Conservation (phyloP, 2,888 invertebrate genomes). For the Papilio elwesi region DNA sequence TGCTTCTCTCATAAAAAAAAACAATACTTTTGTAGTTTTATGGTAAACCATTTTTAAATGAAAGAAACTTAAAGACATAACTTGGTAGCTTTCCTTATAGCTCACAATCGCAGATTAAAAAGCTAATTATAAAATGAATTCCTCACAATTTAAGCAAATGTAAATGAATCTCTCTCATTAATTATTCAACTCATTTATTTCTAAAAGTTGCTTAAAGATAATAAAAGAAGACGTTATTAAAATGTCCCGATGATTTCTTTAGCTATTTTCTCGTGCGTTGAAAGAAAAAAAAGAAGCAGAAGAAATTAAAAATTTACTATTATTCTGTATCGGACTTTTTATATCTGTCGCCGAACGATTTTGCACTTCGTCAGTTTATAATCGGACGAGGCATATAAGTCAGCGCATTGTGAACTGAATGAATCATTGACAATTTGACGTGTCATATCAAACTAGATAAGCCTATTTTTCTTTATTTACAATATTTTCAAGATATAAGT, state of each 20-base stretch:
- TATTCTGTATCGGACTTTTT: not conserved
- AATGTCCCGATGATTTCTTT: constrained; percentile 2
- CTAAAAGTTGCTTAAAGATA: constrained; percentile 7
- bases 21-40: not conserved
- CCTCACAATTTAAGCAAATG: constrained; percentile 11
- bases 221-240: constrained; percentile 10
- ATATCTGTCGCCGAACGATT: too few species aligned
- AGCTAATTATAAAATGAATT: constrained; percentile 27
- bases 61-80: not conserved
- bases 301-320: not conserved
- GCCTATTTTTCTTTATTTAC: too few species aligned
- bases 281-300: not conserved
- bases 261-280: constrained; percentile 5
- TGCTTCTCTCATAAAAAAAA: too few species aligned
- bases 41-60: not conserved
- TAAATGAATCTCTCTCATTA: constrained; percentile 35
- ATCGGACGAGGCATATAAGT: too few species aligned
- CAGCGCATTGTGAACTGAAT: too few species aligned
- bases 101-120: constrained; percentile 16
- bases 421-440: too few species aligned
- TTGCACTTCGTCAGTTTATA: too few species aligned
- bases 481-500: too few species aligned
- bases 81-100: not conserved
- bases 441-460: too few species aligned
- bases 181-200: constrained; percentile 37